Evolutionary conservation across 2,113 vertebrate genomes (phyloP).

Genomic region (Proteles cristata): DNA sequence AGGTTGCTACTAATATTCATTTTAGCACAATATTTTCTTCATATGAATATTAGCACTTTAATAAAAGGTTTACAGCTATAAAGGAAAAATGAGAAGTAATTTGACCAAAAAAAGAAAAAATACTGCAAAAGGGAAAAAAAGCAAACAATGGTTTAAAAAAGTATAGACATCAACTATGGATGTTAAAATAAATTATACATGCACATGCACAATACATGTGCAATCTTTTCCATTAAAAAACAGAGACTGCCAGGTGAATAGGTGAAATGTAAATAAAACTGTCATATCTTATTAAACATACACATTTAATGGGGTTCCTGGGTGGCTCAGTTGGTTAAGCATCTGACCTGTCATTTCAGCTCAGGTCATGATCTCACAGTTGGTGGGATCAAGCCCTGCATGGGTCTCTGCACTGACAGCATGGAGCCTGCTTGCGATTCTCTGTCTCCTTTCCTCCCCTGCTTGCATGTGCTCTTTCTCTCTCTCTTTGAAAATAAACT

Average conservation of each 20-base stretch:
- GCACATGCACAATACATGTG: neutral
- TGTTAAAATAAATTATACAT: neutral
- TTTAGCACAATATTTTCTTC: constrained; percentile 10
- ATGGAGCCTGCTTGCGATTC: too few species aligned
- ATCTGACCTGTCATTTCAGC: too few species aligned
- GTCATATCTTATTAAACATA: neutral
- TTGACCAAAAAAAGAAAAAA: neutral
- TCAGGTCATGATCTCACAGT: too few species aligned
- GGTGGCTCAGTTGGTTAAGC: too few species aligned
- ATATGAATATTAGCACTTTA: constrained; percentile 5
- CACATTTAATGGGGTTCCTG: neutral
- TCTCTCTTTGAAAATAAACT: too few species aligned
- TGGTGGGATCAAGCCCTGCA: too few species aligned
- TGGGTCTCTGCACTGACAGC: too few species aligned
- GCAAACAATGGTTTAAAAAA: neutral
- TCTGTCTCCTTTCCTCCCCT: too few species aligned
- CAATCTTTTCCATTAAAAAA: neutral
- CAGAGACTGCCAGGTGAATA: neutral
- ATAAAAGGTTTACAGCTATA: neutral
- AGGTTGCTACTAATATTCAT: neutral
- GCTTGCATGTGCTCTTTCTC: too few species aligned
- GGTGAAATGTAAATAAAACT: neutral
- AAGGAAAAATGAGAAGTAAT: neutral
- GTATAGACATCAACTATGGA: neutral
- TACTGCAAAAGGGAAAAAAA: neutral